A percentile compares a stretch with the other conserved stretches of the same genome.
Conservation (phyloP, 2,888 invertebrate genomes). For the Saturnia japonica region DNA sequence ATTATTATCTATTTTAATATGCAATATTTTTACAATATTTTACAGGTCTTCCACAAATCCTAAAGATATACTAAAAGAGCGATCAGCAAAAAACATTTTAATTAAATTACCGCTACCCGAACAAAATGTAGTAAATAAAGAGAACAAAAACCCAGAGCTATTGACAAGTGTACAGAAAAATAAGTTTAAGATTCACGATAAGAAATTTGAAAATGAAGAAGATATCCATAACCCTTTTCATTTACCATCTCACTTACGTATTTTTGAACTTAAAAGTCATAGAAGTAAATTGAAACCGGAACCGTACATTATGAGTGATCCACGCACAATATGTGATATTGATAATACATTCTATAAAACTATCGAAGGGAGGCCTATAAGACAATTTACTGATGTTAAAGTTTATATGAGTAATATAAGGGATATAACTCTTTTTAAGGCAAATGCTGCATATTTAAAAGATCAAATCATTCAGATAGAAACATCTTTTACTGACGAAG, state of each 20-base stretch:
- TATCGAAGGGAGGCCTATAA: conserved; percentile 46
- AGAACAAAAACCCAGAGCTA: conserved; percentile 27
- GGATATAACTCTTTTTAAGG: conserved; percentile 39
- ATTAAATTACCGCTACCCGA: conserved; percentile 29
- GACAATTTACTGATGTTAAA: conserved; percentile 40
- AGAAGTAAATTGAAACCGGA: conserved; percentile 30
- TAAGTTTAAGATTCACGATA: conserved; percentile 25
- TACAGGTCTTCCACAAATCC: conserved; percentile 17
- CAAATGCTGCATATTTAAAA: conserved; percentile 41
- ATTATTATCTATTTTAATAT: conserved; percentile 16
- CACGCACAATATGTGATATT: conserved; percentile 42
- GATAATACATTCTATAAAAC: conserved; percentile 44
- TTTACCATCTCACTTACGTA: conserved; percentile 30
- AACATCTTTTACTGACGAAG: conserved; percentile 29
- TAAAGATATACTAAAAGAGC: conserved; percentile 25
- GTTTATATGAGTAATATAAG: conserved; percentile 42
- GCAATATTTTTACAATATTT: conserved; percentile 27
- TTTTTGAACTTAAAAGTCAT: conserved; percentile 31
- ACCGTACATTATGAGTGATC: conserved; percentile 39
- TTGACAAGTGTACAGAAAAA: conserved; percentile 20
- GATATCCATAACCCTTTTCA: conserved; percentile 36
- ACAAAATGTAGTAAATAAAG: conserved; percentile 24
- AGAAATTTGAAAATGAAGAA: conserved; percentile 24
- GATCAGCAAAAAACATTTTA: conserved; percentile 25
- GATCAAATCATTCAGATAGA: conserved; percentile 43